Percentiles rank a stretch among this genome's conserved stretches.
Evolutionary conservation across 2,888 invertebrate species (phyloP).

Genomic region (Troides oblongomaculatus): DNA sequence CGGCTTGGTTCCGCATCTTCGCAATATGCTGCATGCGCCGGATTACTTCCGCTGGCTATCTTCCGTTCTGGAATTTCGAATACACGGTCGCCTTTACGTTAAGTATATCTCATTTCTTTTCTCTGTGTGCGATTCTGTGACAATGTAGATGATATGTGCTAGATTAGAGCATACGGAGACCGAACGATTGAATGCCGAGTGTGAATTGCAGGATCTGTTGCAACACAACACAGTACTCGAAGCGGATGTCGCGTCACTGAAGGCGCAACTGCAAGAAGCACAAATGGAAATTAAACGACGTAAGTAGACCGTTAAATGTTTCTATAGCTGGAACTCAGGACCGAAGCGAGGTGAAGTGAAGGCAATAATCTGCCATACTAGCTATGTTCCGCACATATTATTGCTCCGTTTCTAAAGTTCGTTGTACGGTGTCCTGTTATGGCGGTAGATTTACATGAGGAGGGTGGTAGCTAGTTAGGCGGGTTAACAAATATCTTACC

Average conservation of each 20-base stretch:
- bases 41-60: slow-evolving; percentile 38
- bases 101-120: slow-evolving; percentile 46
- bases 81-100: slow-evolving; percentile 43
- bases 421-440: too few species aligned
- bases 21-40: slow-evolving; percentile 42
- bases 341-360: too few species aligned
- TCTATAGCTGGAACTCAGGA: too few species aligned
- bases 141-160: slow-evolving; percentile 79
- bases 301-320: slow-evolving; percentile 44
- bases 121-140: slow-evolving; percentile 35
- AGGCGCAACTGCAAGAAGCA: slow-evolving; percentile 67
- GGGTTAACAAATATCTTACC: too few species aligned
- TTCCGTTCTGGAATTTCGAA: slow-evolving; percentile 35
- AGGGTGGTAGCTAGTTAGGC: too few species aligned
- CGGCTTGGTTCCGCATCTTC: slow-evolving; percentile 47
- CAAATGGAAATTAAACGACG: slow-evolving; percentile 60
- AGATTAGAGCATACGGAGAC: slow-evolving; percentile 82
- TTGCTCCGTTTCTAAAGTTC: too few species aligned
- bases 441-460: too few species aligned
- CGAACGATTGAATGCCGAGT: slow-evolving; percentile 83
- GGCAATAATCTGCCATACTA: too few species aligned
- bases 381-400: too few species aligned
- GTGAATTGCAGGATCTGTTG: slow-evolving; percentile 82
- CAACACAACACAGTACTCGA: slow-evolving; percentile 85
- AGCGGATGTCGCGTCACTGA: slow-evolving; percentile 76